Evolutionary conservation across 2,888 invertebrate genomes (phyloP).

Genomic region (Seira musarum): DNA sequence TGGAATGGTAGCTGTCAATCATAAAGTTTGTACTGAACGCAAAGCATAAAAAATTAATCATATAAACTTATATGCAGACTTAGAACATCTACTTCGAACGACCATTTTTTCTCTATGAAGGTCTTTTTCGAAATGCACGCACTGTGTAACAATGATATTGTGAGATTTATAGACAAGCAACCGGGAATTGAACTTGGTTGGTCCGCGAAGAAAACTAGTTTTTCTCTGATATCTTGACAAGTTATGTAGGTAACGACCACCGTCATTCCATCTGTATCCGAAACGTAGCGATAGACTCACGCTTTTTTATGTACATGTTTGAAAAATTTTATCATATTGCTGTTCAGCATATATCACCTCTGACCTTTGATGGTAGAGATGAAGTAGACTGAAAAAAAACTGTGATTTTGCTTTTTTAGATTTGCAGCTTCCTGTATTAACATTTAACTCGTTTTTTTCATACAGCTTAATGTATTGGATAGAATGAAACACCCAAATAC

Average conservation of each 20-base stretch:
- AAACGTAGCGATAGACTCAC: neutral
- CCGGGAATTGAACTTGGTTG: neutral
- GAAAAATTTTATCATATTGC: too few species aligned
- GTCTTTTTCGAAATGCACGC: too few species aligned
- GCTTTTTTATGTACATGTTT: neutral
- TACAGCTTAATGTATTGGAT: neutral
- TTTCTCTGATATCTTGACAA: slow-evolving; percentile 35
- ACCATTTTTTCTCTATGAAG: too few species aligned
- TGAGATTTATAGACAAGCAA: too few species aligned
- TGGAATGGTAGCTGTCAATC: too few species aligned
- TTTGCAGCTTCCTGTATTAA: slow-evolving; percentile 59
- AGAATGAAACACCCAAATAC: neutral
- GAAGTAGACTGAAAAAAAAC: slow-evolving; percentile 35
- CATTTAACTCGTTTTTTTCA: slow-evolving; percentile 26
- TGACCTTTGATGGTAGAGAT: slow-evolving; percentile 45
- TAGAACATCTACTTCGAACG: too few species aligned
- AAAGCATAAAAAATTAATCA: too few species aligned
- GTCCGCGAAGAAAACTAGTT: slow-evolving; percentile 49
- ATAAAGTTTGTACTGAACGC: too few species aligned
- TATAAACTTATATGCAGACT: too few species aligned
- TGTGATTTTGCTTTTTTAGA: slow-evolving; percentile 51
- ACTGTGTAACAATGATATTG: too few species aligned
- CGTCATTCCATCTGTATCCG: neutral
- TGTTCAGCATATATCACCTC: slow-evolving; percentile 54
- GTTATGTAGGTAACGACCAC: slow-evolving; percentile 36